phyloP scores from a whole-genome alignment of 2,797 vertebrate species.

The Chlorospingus semifuscus region DNA sequence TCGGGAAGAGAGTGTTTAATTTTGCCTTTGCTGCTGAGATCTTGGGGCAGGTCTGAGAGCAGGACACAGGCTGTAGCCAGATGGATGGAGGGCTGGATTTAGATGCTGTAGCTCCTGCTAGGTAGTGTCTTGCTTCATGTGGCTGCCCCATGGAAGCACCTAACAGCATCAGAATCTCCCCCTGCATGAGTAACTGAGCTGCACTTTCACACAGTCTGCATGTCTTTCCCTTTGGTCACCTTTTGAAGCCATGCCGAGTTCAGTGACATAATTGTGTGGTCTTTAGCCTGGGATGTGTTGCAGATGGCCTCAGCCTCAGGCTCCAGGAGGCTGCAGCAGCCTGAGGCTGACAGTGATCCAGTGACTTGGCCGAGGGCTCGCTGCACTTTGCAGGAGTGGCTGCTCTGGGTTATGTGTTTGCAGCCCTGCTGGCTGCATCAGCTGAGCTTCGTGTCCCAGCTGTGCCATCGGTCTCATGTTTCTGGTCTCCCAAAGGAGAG shows the following conservation, averaged over 20 bases:
- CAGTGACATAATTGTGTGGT: neutral
- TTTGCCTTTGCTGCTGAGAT: neutral
- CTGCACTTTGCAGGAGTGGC: neutral
- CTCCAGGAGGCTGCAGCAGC: neutral
- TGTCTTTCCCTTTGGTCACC: neutral
- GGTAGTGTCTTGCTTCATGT: neutral
- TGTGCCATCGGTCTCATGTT: neutral
- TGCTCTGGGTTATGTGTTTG: neutral
- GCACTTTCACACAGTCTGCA: neutral
- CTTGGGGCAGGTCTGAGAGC: neutral
- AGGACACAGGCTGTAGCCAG: neutral
- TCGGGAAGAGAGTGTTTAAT: fast-evolving
- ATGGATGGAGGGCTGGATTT: neutral
- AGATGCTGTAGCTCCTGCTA: neutral
- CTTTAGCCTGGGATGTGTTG: neutral
- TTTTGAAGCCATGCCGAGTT: neutral
- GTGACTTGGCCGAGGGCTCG: neutral
- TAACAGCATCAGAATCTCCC: neutral
- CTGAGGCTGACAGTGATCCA: fast-evolving
- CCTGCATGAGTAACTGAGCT: neutral
- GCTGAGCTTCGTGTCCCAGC: neutral
- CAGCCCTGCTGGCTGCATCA: neutral
- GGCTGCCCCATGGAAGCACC: neutral
- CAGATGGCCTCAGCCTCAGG: neutral
- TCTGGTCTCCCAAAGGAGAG: neutral